These are phyloP conservation scores for Macrostomum cliftonense DNA, from an alignment of 2,888 invertebrate genomes.

Conservation along the genomic window DNA sequence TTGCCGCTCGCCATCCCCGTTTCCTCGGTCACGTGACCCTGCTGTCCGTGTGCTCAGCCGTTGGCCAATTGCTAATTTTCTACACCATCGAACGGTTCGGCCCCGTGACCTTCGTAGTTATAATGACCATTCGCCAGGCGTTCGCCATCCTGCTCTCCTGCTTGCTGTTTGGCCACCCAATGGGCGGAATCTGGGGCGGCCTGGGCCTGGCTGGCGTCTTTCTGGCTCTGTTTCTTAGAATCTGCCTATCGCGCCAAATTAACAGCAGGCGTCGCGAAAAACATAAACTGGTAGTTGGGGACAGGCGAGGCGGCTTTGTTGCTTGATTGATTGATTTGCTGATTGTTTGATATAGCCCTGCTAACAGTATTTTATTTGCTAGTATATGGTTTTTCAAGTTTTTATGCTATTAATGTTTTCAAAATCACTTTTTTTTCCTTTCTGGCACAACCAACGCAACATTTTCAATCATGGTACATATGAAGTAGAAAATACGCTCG, in stretches of 20 bases:
- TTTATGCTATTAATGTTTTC: too few relatives aligned
- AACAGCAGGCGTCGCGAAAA: too few relatives aligned
- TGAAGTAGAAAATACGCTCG: too few relatives aligned
- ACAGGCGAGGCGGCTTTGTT: too few relatives aligned
- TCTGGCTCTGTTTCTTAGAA: slow-evolving; percentile 57
- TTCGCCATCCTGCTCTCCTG: slow-evolving; percentile 82
- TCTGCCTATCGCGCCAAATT: slow-evolving; percentile 53
- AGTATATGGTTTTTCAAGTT: too few relatives aligned
- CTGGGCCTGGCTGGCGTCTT: slow-evolving; percentile 68
- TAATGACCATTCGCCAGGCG: slow-evolving; percentile 87
- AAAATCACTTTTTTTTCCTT: too few relatives aligned
- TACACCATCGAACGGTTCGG: slow-evolving; percentile 84
- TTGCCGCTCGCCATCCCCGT: slow-evolving; percentile 57
- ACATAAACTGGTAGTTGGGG: too few relatives aligned
- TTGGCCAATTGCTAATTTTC: slow-evolving; percentile 87
- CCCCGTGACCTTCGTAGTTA: slow-evolving; percentile 83
- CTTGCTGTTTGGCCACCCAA: slow-evolving; percentile 66
- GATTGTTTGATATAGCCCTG: too few relatives aligned
- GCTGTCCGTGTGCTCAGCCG: slow-evolving; percentile 68
- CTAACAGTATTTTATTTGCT: too few relatives aligned
- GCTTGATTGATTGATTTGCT: too few relatives aligned
- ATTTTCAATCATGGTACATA: too few relatives aligned
- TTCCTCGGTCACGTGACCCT: slow-evolving; percentile 60
- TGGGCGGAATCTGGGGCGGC: slow-evolving; percentile 52
- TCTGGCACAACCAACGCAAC: too few relatives aligned